Base-by-base conservation (phyloP, 1,140 invertebrate genomes). In the Saccostrea echinata region DNA sequence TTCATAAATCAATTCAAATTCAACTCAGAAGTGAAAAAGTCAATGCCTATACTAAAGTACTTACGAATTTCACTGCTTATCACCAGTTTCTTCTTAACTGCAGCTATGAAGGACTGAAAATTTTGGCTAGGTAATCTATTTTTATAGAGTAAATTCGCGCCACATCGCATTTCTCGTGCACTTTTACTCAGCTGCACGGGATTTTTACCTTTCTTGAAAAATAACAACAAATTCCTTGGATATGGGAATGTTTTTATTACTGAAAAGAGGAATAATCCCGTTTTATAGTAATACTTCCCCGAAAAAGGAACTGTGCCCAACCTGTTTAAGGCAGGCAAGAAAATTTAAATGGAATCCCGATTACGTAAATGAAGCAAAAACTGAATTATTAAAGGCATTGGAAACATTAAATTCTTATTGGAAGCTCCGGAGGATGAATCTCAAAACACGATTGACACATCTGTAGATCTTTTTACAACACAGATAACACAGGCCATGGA, bases 81-180 rank as follows among this genome's bases (percentile, higher is more conserved):
- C 57, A 61, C 57, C 12, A 16, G 16, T n/a, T 16, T 61, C 16
- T 61, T 61, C 57, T 13, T 61, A 16, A 61, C 0, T n/a, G 57
- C 57, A 61, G 57, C 57, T 21, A 61, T 61, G n/a, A 4, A 21
- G 57, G 12, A 3, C 16, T 61, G 57, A 61, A 61, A 11, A 21
- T 61, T n/a, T n/a, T 61, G 16, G 57, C 57, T n/a, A 21, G 57
- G 13, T 61, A 21, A 8, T n/a, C n/a, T n/a, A 61, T 16, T 61
- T 61, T 61, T 61, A 61, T 61, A 61, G 57, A 61, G 57, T 61
- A 61, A 61, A 61, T 61, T 61, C 57, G 57, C 57, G 57, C 57
- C 57, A 61, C 0, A 61, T 21, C n/a, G 57, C n/a, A n/a, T 61
- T 61, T n/a, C n/a, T 18, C 12, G 13, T n/a, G 13, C 55, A n/a